Evolutionary conservation across 2,888 invertebrate species (phyloP).

Genomic region (Deilephila porcellus): DNA sequence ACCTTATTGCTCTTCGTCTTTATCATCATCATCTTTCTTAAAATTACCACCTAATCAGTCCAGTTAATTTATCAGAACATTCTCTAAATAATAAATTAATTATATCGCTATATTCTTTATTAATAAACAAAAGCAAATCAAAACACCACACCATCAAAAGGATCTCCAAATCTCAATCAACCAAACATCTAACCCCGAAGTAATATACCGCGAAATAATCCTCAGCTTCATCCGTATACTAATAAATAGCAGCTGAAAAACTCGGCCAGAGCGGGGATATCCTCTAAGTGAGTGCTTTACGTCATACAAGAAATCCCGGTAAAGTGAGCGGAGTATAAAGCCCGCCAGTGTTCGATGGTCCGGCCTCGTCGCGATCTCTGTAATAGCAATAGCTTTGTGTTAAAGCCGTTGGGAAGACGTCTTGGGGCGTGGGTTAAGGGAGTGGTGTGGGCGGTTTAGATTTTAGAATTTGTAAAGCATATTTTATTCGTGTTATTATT

Average conservation of each 20-base stretch:
- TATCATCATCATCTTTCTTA: too few relatives aligned
- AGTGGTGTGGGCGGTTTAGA: not conserved
- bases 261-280: constrained; percentile 70
- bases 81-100: too few relatives aligned
- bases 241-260: constrained; percentile 80
- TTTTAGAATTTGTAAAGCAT: not conserved
- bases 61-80: too few relatives aligned
- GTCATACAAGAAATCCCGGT: constrained; percentile 84
- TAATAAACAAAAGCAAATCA: not conserved
- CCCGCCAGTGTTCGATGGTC: constrained; percentile 80
- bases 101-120: too few relatives aligned
- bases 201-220: constrained; percentile 58
- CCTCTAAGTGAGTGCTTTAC: constrained; percentile 81
- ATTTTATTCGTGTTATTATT: too few relatives aligned
- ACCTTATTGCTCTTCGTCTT: too few relatives aligned
- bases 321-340: constrained; percentile 80
- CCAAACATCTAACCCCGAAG: not conserved
- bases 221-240: constrained; percentile 69
- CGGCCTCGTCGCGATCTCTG: constrained; percentile 75
- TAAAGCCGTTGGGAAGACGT: constrained; percentile 78
- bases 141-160: not conserved
- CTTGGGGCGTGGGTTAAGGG: constrained; percentile 70
- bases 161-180: too few relatives aligned
- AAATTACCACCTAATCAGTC: too few relatives aligned
- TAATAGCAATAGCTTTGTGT: constrained; percentile 85